Evolutionary conservation across 2,888 invertebrate species (phyloP), one percentile per base, ranked within the genome.

Genomic region (Spisula subtruncata): DNA sequence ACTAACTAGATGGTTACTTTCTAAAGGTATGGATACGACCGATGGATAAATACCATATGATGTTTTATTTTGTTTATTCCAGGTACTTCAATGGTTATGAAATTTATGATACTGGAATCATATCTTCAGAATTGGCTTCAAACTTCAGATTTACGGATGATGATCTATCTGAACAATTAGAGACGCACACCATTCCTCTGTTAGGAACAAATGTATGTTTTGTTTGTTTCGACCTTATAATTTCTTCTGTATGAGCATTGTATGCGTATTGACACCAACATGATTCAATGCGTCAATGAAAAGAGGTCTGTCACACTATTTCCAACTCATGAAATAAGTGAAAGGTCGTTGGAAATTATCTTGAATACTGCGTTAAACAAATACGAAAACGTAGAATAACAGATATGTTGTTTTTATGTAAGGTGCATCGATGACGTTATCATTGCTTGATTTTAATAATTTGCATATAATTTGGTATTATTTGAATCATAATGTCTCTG

Each of bases 71-170:
- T 8, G 25, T n/a, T n/a, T 66, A 10, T 81, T 84, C 2, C 29
- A 86, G 86, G 86, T 60, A 71, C 46, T 32, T 71, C 51, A 66
- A 71, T 48, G 79, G 46, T 20, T 16, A 48, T 6, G 56, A 87
- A 32, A 54, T 87, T 32, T n/a, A 83, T n/a, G 54, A 66, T 10
- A 87, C 87, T 0, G 75, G 41, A 6, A 46, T 87, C 8, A 29
- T 87, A n/a, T 16, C 8, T 16, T 41, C 60, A 25, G 29, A 60
- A 46, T 16, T 81, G 18, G 82, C 71, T 10, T 25, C 12, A 10
- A 18, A 41, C n/a, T 82, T 32, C 60, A 51, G 66, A 18, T n/a
- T 86, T 18, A 66, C 29, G 1, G 86, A 86, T 48, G 75, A 75
- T 35, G 32, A 16, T 8, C 18, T 75, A 0, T 25, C 18, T 2